Evolutionary conservation across 2,888 invertebrate genomes (phyloP).

Genomic region (Drosophila neotestacea): DNA sequence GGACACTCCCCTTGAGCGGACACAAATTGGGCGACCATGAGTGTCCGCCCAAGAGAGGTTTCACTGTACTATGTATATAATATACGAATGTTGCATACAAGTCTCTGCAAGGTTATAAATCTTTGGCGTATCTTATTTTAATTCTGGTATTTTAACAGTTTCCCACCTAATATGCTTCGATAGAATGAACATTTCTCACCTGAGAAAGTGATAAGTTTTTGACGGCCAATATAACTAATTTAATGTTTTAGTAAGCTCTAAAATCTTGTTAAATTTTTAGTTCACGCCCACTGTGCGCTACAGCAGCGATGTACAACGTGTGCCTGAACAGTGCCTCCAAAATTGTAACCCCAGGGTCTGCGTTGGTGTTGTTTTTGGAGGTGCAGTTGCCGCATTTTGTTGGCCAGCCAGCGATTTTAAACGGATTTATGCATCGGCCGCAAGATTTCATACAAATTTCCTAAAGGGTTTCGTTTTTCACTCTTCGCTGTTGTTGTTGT

Average conservation of each 20-base stretch:
- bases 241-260: background rate
- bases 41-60: too few relatives aligned
- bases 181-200: background rate
- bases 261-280: conserved; percentile 15
- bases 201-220: background rate
- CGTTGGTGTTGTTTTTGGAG: conserved; percentile 65
- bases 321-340: conserved; percentile 58
- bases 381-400: conserved; percentile 64
- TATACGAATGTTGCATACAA: too few relatives aligned
- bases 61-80: too few relatives aligned
- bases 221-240: background rate
- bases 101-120: too few relatives aligned
- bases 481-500: conserved; percentile 20
- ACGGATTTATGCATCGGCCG: conserved; percentile 73
- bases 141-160: background rate
- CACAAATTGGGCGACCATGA: too few relatives aligned
- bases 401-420: conserved; percentile 66
- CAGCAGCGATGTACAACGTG: conserved; percentile 37
- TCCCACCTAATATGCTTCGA: background rate
- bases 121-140: too few relatives aligned
- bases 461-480: conserved; percentile 78
- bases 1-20: too few relatives aligned
- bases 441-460: conserved; percentile 70
- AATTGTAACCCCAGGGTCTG: conserved; percentile 61
- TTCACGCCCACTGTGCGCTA: conserved; percentile 53